Evolutionary conservation across 2,888 invertebrate species (phyloP).

Genomic region (Iphiclides podalirius): DNA sequence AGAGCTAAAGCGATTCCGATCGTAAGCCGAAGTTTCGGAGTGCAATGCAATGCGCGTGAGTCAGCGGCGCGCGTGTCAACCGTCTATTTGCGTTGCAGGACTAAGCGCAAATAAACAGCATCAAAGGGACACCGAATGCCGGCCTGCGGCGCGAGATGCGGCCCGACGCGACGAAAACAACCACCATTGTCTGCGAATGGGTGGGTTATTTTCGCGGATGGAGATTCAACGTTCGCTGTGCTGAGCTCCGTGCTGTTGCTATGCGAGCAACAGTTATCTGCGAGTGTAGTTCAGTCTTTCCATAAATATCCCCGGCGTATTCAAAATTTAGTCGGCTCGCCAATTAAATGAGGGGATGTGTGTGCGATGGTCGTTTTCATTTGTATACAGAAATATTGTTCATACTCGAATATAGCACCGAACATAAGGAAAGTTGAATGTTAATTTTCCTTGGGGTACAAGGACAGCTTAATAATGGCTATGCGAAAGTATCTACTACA

Average conservation of each 20-base stretch:
- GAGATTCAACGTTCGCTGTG: conserved; percentile 44
- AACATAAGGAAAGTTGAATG: no score
- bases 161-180: conserved; percentile 66
- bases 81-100: conserved; percentile 78
- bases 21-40: conserved; percentile 46
- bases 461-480: no score
- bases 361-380: no score
- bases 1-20: conserved; percentile 52
- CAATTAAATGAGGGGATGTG: neutral
- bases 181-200: conserved; percentile 72
- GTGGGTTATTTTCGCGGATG: conserved; percentile 70
- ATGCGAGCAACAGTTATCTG: conserved; percentile 8
- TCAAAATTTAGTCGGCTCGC: no score
- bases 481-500: no score
- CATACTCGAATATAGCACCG: no score
- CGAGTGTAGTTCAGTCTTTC: neutral
- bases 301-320: neutral
- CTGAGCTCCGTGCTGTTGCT: conserved; percentile 25
- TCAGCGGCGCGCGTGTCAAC: conserved; percentile 74
- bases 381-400: no score
- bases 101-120: conserved; percentile 77
- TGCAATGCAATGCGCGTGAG: conserved; percentile 58
- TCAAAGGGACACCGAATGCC: conserved; percentile 75
- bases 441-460: no score
- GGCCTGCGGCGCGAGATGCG: conserved; percentile 47